Percentiles rank a stretch among this genome's conserved stretches.
These are phyloP conservation scores for Perizoma flavofasciatum DNA, from an alignment of 2,888 invertebrate species.

Conservation along the genomic window DNA sequence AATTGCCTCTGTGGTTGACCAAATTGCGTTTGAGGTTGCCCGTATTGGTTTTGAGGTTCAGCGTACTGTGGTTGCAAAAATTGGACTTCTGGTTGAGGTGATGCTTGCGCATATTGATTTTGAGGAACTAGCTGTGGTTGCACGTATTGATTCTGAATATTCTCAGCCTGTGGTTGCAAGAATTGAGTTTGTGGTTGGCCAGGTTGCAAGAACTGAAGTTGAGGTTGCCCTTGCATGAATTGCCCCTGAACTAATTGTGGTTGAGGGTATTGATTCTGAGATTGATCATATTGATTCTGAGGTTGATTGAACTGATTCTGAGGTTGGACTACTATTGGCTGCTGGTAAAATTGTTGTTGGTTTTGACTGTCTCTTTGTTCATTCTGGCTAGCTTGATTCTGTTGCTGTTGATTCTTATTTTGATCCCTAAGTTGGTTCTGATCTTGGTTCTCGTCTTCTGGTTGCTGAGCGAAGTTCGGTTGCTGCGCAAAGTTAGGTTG, in stretches of 20 bases:
- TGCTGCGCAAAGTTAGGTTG: conserved; percentile 25
- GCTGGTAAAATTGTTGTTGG: conserved; percentile 39
- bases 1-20: conserved; percentile 18
- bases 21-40: conserved; percentile 22
- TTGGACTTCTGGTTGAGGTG: conserved; percentile 26
- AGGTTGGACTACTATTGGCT: conserved; percentile 37
- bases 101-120: conserved; percentile 10
- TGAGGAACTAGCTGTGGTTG: conserved; percentile 13
- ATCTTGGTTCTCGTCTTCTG: conserved; percentile 28
- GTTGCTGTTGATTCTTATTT: conserved; percentile 19
- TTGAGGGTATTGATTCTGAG: conserved; percentile 23
- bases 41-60: conserved; percentile 27
- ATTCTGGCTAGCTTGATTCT: conserved; percentile 5
- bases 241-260: conserved; percentile 24
- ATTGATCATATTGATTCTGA: conserved; percentile 29
- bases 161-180: conserved; percentile 8
- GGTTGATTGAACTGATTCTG: conserved; percentile 33
- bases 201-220: conserved; percentile 20
- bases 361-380: conserved; percentile 9
- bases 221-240: conserved; percentile 29
- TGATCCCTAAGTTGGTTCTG: conserved; percentile 19
- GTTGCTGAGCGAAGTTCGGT: conserved; percentile 35
- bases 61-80: conserved; percentile 17
- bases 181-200: conserved; percentile 25
- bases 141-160: conserved; percentile 19